Base-by-base conservation (phyloP, 2,113 vertebrate species). In the Perca flavescens region DNA sequence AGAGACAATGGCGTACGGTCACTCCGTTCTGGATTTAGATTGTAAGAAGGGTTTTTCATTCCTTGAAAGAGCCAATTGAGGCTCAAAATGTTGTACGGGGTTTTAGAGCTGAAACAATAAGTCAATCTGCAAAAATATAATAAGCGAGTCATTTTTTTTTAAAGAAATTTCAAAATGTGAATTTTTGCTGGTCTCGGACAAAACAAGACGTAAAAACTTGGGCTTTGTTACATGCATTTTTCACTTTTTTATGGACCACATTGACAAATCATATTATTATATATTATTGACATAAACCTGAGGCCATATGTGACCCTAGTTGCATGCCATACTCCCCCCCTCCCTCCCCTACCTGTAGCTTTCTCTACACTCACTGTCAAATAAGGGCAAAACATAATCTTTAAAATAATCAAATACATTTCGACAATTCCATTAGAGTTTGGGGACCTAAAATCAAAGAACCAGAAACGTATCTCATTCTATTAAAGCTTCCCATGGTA, bases 381-480 rank as follows among this genome's bases (percentile, higher is more conserved):
- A 47, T 7, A 12, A 25, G 17, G 10, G n/a, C 50, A 52, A 9
- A 21, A 21, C 2, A 7, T 40, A 40, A 40, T 40, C 9, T 40
- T 40, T 40, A 10, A 65, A 58, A 28, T 31, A 2, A 53, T 5
- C 17, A 43, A 52, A 65, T 28, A 28, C 28, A 28, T 28, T 25
- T 14, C 56, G 25, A 58, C 12, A 54, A 16, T 47, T 66, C 8
- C 6, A 1, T 56, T 8, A 21, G 0, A 54, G 21, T 74, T 43
- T 11, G 3, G 6, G 17, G 57, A 52, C 7, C 31, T 66, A 54
- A 61, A 75, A n/a, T 71, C 5, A 40, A 7, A 25, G 19, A 3
- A 10, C 60, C 14, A 60, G 43, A 52, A 31, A 72, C 49, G 31
- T 68, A 12, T 77, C 63, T 78, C 25, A 40, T 64, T 40, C 4